Evolutionary conservation across 2,888 invertebrate species (phyloP).

Genomic region (Rugalucina vietnamica): DNA sequence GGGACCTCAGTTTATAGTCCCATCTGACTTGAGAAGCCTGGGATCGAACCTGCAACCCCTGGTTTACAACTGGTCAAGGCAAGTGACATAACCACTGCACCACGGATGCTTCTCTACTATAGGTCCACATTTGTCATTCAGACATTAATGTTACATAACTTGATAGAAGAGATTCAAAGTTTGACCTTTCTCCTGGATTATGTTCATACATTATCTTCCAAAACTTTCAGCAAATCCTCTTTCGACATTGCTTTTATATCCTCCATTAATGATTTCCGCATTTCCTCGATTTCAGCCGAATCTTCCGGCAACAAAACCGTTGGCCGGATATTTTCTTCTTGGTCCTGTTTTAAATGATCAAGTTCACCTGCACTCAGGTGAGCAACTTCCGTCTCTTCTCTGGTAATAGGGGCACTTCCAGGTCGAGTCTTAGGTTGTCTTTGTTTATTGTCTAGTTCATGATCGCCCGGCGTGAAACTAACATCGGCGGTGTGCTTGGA

Average conservation of each 20-base stretch:
- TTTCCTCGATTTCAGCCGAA: constrained; percentile 68
- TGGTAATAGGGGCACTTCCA: constrained; percentile 79
- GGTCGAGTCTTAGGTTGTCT: constrained; percentile 73
- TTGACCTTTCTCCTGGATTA: too few relatives aligned
- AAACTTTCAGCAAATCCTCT: constrained; percentile 58
- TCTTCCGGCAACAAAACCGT: constrained; percentile 64
- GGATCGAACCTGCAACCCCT: too few relatives aligned
- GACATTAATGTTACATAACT: too few relatives aligned
- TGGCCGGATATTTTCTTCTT: constrained; percentile 62
- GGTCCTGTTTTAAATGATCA: constrained; percentile 59
- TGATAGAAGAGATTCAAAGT: too few relatives aligned
- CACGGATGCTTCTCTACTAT: too few relatives aligned
- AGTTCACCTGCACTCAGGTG: constrained; percentile 75
- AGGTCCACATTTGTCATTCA: too few relatives aligned
- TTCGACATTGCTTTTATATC: constrained; percentile 64
- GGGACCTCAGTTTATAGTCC: too few relatives aligned
- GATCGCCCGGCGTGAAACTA: constrained; percentile 71
- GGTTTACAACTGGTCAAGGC: too few relatives aligned
- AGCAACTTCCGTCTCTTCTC: constrained; percentile 67
- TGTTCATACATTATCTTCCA: constrained; percentile 49
- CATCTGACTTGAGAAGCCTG: too few relatives aligned
- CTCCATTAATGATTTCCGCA: constrained; percentile 63
- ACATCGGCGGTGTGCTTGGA: constrained; percentile 78
- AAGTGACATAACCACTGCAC: too few relatives aligned
- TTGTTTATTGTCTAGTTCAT: constrained; percentile 57